Base-by-base conservation (phyloP, 2,113 vertebrate species). In the Pitta sordida region DNA sequence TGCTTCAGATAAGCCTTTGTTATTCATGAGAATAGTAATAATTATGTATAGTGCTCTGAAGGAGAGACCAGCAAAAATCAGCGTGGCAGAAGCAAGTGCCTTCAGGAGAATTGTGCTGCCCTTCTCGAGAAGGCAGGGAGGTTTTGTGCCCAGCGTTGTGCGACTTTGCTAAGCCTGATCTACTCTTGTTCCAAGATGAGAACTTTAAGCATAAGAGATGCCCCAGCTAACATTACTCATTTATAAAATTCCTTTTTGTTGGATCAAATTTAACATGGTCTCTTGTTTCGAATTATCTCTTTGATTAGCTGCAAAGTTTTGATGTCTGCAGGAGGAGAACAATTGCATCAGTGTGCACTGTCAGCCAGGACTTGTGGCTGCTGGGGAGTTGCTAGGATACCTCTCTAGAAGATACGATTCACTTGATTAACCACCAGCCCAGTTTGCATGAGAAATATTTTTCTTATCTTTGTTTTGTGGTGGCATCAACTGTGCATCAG, bases 331-430 rank as follows among this genome's bases (percentile, higher is more conserved):
- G 94, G 86, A 94, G 90, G 52, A 93, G 94, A 94, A 95, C 96
- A 97, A 97, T 97, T 88, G 96, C 93, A 95, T 90, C 71, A 58
- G 93, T 91, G 60, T 91, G 90, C 37, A 29, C 83, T 83, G 95
- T 93, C 97, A 95, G 91, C 90, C 51, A 19, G 90, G 93, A 94
- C 95, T 91, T 52, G 93, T 76, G 93, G 93, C 96, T 97, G 90
- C 94, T 91, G 78, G 84, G 92, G 95, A 83, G 96, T 97, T 98
- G 97, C 97, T 97, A 97, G 97, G 96, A 97, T 96, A 97, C 96
- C 86, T 94, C 92, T 91, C 83, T 83, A 94, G 96, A 96, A 97
- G 95, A 93, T 93, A 97, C 52, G 68, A 81, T 96, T 96, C 93
- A 95, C 96, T 95, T 97, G 94, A 97, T 96, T 97, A 97, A 94